Conservation (phyloP, 2,113 vertebrate genomes). For the Pluvianellus socialis region DNA sequence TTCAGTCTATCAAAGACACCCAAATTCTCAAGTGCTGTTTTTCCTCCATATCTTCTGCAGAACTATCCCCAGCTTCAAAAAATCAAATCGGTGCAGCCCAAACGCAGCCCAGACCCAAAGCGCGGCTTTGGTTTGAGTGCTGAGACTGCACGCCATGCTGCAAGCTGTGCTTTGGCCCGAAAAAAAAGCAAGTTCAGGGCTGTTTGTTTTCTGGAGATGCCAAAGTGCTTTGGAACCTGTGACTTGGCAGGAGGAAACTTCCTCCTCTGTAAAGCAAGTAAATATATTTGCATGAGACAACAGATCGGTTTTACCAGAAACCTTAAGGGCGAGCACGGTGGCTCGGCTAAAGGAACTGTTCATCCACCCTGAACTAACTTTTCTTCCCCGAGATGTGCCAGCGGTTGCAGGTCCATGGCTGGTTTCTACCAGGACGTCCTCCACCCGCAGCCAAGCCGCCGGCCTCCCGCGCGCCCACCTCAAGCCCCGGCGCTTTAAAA, state of each 20-base stretch:
- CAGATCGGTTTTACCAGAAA: not conserved
- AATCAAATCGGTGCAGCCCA: not conserved
- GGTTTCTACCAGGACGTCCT: not conserved
- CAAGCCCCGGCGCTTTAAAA: not conserved
- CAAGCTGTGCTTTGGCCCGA: not conserved
- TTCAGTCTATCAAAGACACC: not conserved
- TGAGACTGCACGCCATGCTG: rapidly evolving
- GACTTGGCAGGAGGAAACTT: constrained; percentile 24
- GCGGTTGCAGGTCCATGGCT: rapidly evolving
- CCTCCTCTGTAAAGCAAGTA: not conserved
- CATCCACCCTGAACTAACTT: not conserved
- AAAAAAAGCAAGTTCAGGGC: not conserved
- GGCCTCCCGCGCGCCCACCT: not conserved
- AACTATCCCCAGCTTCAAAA: not conserved
- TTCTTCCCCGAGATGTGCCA: not conserved
- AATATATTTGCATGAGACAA: not conserved
- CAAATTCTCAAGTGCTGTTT: not conserved
- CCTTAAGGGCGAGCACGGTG: not conserved
- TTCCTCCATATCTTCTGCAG: not conserved
- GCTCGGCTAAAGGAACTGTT: not conserved
- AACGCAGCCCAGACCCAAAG: not conserved
- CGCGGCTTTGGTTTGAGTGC: rapidly evolving
- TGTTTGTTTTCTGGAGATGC: constrained; percentile 36
- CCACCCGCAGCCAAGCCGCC: rapidly evolving
- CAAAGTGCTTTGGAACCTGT: constrained; percentile 3